phyloP scores from a whole-genome alignment of 2,888 invertebrate genomes.

The Ptilodon capucinus region DNA sequence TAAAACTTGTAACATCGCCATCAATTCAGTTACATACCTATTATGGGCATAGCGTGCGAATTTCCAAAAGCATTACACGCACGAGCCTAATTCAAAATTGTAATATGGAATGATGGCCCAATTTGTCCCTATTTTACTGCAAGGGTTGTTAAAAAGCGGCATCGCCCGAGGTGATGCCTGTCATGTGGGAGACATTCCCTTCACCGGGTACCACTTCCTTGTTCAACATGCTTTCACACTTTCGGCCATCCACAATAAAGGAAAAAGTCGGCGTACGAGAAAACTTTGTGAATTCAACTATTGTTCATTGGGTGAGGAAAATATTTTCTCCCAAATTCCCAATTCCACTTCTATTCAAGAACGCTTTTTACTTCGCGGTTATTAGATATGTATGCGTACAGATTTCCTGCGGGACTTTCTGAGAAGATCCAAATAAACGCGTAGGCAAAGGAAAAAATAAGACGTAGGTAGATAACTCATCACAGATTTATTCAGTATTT shows the following conservation, averaged over 20 bases:
- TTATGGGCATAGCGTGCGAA: slow-evolving; percentile 1
- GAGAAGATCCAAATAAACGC: background rate
- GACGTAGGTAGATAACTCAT: no score
- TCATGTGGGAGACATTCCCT: slow-evolving; percentile 60
- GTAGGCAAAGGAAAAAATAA: background rate
- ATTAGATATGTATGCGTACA: background rate
- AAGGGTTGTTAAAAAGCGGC: slow-evolving; percentile 52
- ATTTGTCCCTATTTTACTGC: slow-evolving; percentile 46
- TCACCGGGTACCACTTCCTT: slow-evolving; percentile 49
- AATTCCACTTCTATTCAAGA: background rate
- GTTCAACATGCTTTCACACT: slow-evolving; percentile 74
- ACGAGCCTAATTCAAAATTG: slow-evolving; percentile 29
- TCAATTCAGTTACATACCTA: no score
- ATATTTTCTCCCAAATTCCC: slow-evolving; percentile 20
- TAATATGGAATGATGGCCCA: slow-evolving; percentile 47
- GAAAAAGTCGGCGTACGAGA: slow-evolving; percentile 41
- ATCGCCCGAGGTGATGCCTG: slow-evolving; percentile 57
- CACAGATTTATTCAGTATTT: no score
- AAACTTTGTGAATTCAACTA: slow-evolving; percentile 50
- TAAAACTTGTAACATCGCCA: no score
- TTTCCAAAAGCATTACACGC: slow-evolving; percentile 20
- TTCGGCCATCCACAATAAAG: slow-evolving; percentile 50
- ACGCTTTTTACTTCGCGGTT: background rate
- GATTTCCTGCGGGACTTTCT: background rate
- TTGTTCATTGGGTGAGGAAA: slow-evolving; percentile 36